phyloP scores from a whole-genome alignment of 2,888 invertebrate species.

The Hypomecis atomaria region DNA sequence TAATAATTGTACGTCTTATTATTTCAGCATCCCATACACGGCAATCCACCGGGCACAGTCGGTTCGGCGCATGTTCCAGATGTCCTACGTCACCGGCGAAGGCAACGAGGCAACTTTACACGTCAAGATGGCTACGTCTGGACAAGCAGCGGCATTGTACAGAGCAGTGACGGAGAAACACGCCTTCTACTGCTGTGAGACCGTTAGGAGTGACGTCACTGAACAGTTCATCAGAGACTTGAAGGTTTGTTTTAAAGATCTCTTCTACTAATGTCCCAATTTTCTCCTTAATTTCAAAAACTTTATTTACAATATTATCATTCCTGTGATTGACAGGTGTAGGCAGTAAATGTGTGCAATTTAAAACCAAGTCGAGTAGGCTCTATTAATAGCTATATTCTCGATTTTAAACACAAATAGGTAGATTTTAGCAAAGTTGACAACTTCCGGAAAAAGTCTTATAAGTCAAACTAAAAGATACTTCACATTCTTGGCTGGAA shows the following conservation, averaged over 20 bases:
- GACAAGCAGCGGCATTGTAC: conserved; percentile 92
- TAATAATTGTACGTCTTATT: conserved; percentile 12
- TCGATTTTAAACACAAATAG: no score
- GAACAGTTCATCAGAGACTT: conserved; percentile 95
- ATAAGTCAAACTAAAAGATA: no score
- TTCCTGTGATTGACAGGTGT: no score
- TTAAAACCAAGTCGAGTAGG: no score
- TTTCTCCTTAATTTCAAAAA: background rate
- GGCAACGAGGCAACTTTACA: conserved; percentile 89
- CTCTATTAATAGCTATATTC: no score
- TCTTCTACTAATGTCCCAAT: background rate
- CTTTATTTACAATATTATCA: background rate
- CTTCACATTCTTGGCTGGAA: no score
- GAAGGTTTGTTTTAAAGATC: conserved; percentile 79
- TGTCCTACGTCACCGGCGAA: conserved; percentile 89
- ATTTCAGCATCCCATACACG: conserved; percentile 90
- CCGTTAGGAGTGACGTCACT: conserved; percentile 93
- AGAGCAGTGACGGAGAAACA: conserved; percentile 96
- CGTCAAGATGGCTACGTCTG: conserved; percentile 92
- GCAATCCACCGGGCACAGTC: conserved; percentile 92
- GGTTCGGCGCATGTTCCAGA: conserved; percentile 89
- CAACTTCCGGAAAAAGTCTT: no score
- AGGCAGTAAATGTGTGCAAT: no score
- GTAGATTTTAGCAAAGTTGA: no score
- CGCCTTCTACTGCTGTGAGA: conserved; percentile 97